These are phyloP conservation scores for Macroglossus sobrinus DNA, from an alignment of 2,113 vertebrate species.

Conservation along the genomic window DNA sequence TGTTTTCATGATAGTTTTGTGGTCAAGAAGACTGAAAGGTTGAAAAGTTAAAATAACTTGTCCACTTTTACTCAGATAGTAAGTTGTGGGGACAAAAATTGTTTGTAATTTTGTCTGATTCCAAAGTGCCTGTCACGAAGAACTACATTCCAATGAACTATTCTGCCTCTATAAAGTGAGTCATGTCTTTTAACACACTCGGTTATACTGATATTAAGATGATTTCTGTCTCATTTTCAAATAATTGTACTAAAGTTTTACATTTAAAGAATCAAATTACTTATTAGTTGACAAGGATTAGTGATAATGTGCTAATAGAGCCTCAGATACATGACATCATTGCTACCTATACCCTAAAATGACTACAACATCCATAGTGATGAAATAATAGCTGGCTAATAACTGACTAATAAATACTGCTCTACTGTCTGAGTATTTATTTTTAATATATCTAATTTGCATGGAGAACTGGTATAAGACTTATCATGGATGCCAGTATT, in stretches of 20 bases:
- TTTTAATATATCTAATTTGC: background rate
- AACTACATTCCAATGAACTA: background rate
- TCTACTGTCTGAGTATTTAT: background rate
- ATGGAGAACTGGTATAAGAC: background rate
- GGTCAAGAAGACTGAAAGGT: background rate
- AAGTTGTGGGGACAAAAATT: background rate
- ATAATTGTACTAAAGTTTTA: background rate
- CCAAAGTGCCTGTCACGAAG: background rate
- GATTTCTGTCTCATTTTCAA: background rate
- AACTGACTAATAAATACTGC: background rate
- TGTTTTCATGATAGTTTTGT: background rate
- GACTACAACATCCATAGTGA: background rate
- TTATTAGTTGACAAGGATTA: background rate
- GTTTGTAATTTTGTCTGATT: background rate
- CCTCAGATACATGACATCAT: background rate
- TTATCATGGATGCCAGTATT: background rate
- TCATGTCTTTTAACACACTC: background rate
- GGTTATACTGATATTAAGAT: background rate
- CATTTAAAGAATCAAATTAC: slow-evolving; percentile 3
- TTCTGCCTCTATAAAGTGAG: background rate
- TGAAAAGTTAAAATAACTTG: background rate
- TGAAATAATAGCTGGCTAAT: background rate
- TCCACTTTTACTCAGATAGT: background rate
- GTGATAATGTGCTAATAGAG: background rate
- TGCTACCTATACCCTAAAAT: background rate